phyloP scores from a whole-genome alignment of 2,113 vertebrate genomes.

The Lethenteron camtschaticum region DNA sequence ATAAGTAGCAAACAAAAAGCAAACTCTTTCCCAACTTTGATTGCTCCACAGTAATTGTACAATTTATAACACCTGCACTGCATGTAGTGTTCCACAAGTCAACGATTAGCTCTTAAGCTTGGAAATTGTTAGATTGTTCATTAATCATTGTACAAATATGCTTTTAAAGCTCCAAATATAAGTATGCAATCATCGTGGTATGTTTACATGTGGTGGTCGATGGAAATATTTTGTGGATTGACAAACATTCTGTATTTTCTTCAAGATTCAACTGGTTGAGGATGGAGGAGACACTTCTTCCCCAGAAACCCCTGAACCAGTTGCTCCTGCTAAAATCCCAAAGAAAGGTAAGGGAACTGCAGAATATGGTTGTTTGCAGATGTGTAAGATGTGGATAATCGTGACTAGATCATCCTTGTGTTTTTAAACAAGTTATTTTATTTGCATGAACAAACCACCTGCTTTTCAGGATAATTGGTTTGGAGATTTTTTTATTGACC shows the following conservation, averaged over 20 bases:
- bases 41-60: no score
- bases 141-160: not conserved
- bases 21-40: no score
- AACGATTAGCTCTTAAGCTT: not conserved
- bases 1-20: no score
- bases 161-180: not conserved
- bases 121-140: not conserved
- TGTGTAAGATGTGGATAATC: no score
- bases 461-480: conserved; percentile 9
- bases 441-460: not conserved
- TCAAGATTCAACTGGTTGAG: conserved; percentile 62
- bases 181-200: not conserved
- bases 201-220: not conserved
- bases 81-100: no score
- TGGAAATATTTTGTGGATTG: not conserved
- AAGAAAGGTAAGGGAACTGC: conserved; percentile 39
- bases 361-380: no score
- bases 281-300: conserved; percentile 78
- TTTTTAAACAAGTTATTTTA: no score
- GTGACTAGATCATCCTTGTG: no score
- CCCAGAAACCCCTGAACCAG: conserved; percentile 57
- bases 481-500: no score
- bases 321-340: conserved; percentile 36
- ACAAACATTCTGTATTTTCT: conserved; percentile 2
- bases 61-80: no score